These are phyloP conservation scores for Megaustenia siamemsis DNA, from an alignment of 2,888 invertebrate genomes.

Conservation along the genomic window DNA sequence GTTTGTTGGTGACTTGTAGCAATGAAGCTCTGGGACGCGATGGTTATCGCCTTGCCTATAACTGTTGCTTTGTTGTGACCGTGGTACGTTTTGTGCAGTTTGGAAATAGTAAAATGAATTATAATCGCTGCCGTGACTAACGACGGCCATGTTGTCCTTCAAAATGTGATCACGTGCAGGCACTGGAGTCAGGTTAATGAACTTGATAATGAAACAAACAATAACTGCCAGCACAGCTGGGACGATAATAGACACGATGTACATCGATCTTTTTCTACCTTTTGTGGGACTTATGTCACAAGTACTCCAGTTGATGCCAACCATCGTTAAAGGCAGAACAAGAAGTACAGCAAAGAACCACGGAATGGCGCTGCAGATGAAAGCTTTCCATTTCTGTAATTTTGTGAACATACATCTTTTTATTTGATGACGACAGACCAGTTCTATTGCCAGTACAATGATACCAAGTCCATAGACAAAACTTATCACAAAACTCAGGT, in stretches of 20 bases:
- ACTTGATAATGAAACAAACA: background rate
- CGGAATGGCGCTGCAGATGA: background rate
- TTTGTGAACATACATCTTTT: no score
- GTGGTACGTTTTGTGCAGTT: background rate
- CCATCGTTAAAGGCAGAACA: slow-evolving; percentile 1
- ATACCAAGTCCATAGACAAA: slow-evolving; percentile 19
- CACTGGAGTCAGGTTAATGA: background rate
- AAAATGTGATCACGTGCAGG: no score
- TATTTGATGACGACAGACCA: background rate
- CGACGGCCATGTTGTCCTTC: no score
- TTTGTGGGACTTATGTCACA: background rate
- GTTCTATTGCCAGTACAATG: background rate
- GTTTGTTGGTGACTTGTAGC: background rate
- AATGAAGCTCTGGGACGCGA: background rate
- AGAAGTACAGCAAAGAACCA: background rate
- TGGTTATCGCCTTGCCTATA: background rate
- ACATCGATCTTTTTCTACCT: background rate
- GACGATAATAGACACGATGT: background rate
- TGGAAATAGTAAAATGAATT: background rate
- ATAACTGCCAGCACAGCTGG: background rate
- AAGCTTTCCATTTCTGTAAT: background rate
- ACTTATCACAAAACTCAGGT: background rate
- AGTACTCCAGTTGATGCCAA: background rate
- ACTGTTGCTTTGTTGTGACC: background rate
- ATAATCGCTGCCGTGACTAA: no score